Evolutionary conservation across 2,113 vertebrate genomes (phyloP).

Genomic region (Xenopus laevis): DNA sequence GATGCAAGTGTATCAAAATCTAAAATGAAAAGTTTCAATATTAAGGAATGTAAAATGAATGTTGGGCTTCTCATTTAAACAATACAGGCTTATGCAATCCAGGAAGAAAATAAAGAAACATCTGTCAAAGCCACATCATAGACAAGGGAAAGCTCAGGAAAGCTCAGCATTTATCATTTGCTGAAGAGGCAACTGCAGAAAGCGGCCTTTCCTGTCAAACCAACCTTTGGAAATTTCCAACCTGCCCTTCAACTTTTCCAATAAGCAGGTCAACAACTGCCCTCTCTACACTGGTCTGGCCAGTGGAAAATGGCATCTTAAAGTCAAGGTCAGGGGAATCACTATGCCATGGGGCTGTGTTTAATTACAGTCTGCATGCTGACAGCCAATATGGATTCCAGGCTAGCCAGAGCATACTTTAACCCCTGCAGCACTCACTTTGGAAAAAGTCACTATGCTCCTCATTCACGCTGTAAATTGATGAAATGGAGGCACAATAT

Average conservation of each 20-base stretch:
- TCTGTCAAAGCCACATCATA: slow-evolving; percentile 96
- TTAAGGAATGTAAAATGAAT: slow-evolving; percentile 60
- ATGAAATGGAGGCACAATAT: no score
- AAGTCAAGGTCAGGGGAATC: slow-evolving; percentile 82
- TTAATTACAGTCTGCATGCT: slow-evolving; percentile 76
- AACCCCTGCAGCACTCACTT: slow-evolving; percentile 66
- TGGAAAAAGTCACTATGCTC: not conserved
- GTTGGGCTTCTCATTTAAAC: slow-evolving; percentile 68
- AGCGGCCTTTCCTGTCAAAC: slow-evolving; percentile 80
- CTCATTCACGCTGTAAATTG: no score
- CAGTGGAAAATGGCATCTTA: slow-evolving; percentile 83
- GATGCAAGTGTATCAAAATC: not conserved
- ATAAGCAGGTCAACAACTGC: slow-evolving; percentile 76
- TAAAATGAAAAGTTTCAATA: not conserved
- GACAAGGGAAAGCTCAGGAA: slow-evolving; percentile 68
- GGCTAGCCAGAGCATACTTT: slow-evolving; percentile 65
- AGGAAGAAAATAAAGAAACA: slow-evolving; percentile 92
- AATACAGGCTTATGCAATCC: slow-evolving; percentile 84
- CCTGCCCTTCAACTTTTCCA: slow-evolving; percentile 83
- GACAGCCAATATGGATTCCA: slow-evolving; percentile 74
- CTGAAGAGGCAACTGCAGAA: slow-evolving; percentile 76
- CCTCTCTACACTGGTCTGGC: slow-evolving; percentile 78
- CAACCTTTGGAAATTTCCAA: slow-evolving; percentile 87
- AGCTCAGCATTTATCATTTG: slow-evolving; percentile 83
- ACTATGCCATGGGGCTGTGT: slow-evolving; percentile 79